These are phyloP conservation scores for Lamproptera curius DNA, from an alignment of 2,888 invertebrate genomes.

Conservation along the genomic window DNA sequence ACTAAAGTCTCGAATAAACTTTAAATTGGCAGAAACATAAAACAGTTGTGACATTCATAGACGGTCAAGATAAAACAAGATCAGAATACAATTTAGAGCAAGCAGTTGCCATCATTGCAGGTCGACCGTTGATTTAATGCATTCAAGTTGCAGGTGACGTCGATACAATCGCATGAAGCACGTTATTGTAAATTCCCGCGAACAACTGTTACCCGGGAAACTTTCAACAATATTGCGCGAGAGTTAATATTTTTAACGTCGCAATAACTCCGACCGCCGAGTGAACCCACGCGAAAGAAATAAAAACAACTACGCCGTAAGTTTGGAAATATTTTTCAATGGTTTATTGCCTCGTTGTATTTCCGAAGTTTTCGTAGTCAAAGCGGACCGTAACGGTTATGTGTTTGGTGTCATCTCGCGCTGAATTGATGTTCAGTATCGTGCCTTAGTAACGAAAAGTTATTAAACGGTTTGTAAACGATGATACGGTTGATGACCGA, in stretches of 20 bases:
- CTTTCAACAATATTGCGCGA: constrained; percentile 17
- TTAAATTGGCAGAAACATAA: no score
- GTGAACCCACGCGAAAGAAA: constrained; percentile 15
- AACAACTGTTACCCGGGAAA: constrained; percentile 17
- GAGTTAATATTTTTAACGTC: constrained; percentile 18
- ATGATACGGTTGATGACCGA: constrained; percentile 5
- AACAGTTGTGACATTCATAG: no score
- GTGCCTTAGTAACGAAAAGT: no score
- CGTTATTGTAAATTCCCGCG: constrained; percentile 10
- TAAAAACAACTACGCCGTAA: constrained; percentile 14
- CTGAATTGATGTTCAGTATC: no score
- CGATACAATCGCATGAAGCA: no score
- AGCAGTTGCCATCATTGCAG: no score
- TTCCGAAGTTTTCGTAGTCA: constrained; percentile 15
- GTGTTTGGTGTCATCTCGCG: constrained; percentile 2
- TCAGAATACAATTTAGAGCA: no score
- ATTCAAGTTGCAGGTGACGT: no score
- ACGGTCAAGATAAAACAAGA: no score
- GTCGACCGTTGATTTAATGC: no score
- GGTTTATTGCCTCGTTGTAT: constrained; percentile 14
- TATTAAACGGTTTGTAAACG: constrained; percentile 9
- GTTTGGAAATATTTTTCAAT: constrained; percentile 15
- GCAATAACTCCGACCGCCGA: constrained; percentile 5
- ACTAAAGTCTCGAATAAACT: no score
- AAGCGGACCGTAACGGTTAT: constrained; percentile 11